Percentiles rank a stretch among this genome's conserved stretches.
These are phyloP conservation scores for Nebria brevicollis DNA, from an alignment of 2,888 invertebrate genomes.

Conservation along the genomic window DNA sequence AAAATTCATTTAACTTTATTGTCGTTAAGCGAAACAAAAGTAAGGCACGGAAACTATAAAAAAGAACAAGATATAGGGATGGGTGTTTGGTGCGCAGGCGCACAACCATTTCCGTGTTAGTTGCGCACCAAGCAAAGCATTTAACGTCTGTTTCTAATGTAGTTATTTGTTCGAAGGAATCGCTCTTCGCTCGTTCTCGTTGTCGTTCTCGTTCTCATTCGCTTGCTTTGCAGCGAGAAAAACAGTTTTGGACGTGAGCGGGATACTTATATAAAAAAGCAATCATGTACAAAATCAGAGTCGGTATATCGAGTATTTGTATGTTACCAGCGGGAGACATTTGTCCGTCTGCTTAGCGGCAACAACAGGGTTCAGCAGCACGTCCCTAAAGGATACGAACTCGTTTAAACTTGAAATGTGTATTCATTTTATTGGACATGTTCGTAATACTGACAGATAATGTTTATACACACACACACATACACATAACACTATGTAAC, in stretches of 20 bases:
- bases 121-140: background rate
- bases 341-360: conserved; percentile 60
- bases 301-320: conserved; percentile 62
- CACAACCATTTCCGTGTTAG: conserved; percentile 3
- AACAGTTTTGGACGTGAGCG: background rate
- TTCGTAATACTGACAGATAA: conserved; percentile 11
- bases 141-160: conserved; percentile 19
- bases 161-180: background rate
- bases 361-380: conserved; percentile 54
- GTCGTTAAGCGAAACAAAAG: background rate
- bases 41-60: background rate
- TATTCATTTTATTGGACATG: conserved; percentile 63
- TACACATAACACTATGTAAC: background rate
- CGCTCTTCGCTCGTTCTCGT: background rate
- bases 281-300: conserved; percentile 65
- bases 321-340: conserved; percentile 64
- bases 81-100: background rate
- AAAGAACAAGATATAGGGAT: background rate
- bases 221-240: background rate
- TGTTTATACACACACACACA: background rate
- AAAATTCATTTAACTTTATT: background rate
- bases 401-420: conserved; percentile 65
- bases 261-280: conserved; percentile 61
- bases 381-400: conserved; percentile 61
- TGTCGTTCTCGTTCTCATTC: background rate